Evolutionary conservation across 2,888 invertebrate genomes (phyloP).

Genomic region (Hermodice carunculata): DNA sequence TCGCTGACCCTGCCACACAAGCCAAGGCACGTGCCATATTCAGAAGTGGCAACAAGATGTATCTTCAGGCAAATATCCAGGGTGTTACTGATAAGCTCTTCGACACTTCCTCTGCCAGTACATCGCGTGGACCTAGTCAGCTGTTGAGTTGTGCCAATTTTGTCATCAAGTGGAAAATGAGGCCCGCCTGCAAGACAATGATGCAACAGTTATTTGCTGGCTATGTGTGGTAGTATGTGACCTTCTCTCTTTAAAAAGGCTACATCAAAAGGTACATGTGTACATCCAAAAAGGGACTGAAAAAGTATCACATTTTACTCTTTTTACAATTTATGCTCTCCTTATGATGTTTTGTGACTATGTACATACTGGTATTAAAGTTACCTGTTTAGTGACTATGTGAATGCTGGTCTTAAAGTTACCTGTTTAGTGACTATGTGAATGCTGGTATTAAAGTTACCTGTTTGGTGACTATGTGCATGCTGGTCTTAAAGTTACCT

Average conservation of each 20-base stretch:
- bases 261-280: not conserved
- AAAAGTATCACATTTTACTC: not conserved
- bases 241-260: too few relatives aligned
- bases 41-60: too few relatives aligned
- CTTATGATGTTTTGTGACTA: not conserved
- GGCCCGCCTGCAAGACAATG: slow-evolving; percentile 13
- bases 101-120: too few relatives aligned
- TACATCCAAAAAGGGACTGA: not conserved
- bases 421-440: slow-evolving; percentile 38
- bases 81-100: too few relatives aligned
- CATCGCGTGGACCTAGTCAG: too few relatives aligned
- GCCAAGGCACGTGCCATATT: too few relatives aligned
- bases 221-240: too few relatives aligned
- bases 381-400: slow-evolving; percentile 39
- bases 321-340: not conserved
- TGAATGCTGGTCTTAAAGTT: slow-evolving; percentile 20
- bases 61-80: too few relatives aligned
- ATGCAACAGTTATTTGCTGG: too few relatives aligned
- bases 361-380: too few relatives aligned
- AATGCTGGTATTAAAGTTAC: slow-evolving; percentile 28
- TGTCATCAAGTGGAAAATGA: slow-evolving; percentile 33
- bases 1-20: too few relatives aligned
- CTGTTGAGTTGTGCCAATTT: slow-evolving; percentile 26
- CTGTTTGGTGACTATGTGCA: slow-evolving; percentile 36
- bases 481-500: slow-evolving; percentile 22